Conservation (phyloP, 2,888 invertebrate genomes). For the Hirtodrosophila cameraria region DNA sequence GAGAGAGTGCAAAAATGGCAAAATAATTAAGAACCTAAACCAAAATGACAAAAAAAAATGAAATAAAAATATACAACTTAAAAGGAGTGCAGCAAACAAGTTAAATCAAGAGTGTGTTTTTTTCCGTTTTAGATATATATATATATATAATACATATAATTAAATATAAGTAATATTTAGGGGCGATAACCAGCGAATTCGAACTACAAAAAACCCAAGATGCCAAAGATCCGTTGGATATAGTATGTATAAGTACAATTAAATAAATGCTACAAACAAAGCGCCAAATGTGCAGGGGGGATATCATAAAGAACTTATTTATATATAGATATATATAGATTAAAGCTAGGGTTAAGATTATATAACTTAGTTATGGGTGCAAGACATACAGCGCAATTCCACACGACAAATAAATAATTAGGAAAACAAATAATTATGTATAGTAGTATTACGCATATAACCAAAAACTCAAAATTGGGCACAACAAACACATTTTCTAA, state of each 20-base stretch:
- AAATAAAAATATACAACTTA: slow-evolving; percentile 20
- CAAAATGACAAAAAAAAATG: slow-evolving; percentile 22
- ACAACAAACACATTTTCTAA: slow-evolving; percentile 55
- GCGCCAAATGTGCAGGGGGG: slow-evolving; percentile 57
- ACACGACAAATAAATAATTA: slow-evolving; percentile 5
- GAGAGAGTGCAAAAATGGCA: slow-evolving; percentile 61
- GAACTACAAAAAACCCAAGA: slow-evolving; percentile 68
- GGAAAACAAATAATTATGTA: slow-evolving; percentile 14
- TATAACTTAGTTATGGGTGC: slow-evolving; percentile 48
- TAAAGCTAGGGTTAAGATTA: slow-evolving; percentile 64
- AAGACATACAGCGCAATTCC: slow-evolving; percentile 37
- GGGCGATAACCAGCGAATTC: slow-evolving; percentile 49
- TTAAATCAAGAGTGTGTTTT: slow-evolving; percentile 35
- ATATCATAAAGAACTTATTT: slow-evolving; percentile 44
- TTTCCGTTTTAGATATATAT: slow-evolving; percentile 10
- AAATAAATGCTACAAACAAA: slow-evolving; percentile 55
- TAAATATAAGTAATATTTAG: slow-evolving; percentile 7
- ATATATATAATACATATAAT: slow-evolving; percentile 28
- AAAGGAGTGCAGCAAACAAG: slow-evolving; percentile 62
- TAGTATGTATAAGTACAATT: slow-evolving; percentile 23
- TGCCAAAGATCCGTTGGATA: slow-evolving; percentile 51
- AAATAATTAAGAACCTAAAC: slow-evolving; percentile 70
- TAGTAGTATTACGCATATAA: slow-evolving; percentile 35
- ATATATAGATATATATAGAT: slow-evolving; percentile 20
- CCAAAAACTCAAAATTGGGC: slow-evolving; percentile 37